Evolutionary conservation across 2,113 vertebrate species (phyloP).

Genomic region (Hippocampus mohnikei): DNA sequence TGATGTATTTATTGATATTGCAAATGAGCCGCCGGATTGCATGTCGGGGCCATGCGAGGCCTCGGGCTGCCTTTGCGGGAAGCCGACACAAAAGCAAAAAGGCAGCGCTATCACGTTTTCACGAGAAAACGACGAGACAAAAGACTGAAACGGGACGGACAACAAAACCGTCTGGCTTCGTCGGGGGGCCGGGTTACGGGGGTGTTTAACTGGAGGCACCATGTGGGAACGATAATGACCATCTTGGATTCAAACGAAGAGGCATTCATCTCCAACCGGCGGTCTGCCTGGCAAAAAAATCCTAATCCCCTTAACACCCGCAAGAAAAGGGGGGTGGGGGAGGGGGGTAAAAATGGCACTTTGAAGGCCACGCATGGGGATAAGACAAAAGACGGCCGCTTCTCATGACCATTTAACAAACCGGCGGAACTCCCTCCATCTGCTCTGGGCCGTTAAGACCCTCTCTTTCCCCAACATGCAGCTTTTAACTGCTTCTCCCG

Average conservation of each 20-base stretch:
- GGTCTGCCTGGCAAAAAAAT: constrained; percentile 65
- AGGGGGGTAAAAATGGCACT: constrained; percentile 59
- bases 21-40: neutral
- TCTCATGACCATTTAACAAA: constrained; percentile 65
- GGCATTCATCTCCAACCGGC: constrained; percentile 78
- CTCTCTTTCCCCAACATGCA: constrained; percentile 53
- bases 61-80: constrained; percentile 24
- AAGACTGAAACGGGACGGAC: constrained; percentile 54
- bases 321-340: constrained; percentile 63
- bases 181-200: constrained; percentile 9
- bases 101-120: constrained; percentile 32
- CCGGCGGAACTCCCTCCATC: constrained; percentile 68
- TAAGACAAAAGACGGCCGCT: constrained; percentile 69
- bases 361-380: constrained; percentile 67
- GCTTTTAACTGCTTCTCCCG: constrained; percentile 59
- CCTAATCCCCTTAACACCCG: constrained; percentile 80
- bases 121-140: constrained; percentile 57
- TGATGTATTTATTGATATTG: constrained; percentile 12
- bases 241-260: constrained; percentile 76
- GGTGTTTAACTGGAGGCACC: constrained; percentile 77
- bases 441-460: constrained; percentile 67
- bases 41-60: neutral
- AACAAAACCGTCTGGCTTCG: constrained; percentile 51
- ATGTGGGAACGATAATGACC: constrained; percentile 80
- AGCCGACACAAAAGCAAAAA: constrained; percentile 5